phyloP scores from a whole-genome alignment of 2,113 vertebrate species.

The Illadopsis cleaveri region DNA sequence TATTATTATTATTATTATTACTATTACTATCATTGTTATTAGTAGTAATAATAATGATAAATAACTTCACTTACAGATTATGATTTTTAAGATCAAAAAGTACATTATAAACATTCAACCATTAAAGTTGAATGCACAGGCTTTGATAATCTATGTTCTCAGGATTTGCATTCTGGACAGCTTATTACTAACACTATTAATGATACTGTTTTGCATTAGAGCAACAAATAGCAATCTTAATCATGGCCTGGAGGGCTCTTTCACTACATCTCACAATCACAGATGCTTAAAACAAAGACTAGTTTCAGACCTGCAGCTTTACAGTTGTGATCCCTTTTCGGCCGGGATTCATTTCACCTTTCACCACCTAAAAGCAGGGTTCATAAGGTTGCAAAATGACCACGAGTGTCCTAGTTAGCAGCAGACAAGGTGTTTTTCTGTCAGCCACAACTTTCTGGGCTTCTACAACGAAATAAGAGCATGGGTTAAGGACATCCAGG shows the following conservation, averaged over 20 bases:
- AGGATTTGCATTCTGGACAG: not conserved
- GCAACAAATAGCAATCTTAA: not conserved
- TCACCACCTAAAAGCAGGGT: not conserved
- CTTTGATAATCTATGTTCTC: constrained; percentile 8
- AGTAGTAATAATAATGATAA: not conserved
- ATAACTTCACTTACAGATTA: not conserved
- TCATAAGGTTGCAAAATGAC: not conserved
- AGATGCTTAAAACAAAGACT: not conserved
- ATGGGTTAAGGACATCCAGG: not conserved
- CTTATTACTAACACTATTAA: constrained; percentile 4
- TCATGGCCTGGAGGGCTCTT: not conserved
- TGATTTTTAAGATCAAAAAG: constrained; percentile 1
- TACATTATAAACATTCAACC: not conserved
- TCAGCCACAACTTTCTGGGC: not conserved
- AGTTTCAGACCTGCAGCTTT: not conserved
- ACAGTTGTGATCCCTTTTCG: not conserved
- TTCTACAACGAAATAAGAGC: not conserved
- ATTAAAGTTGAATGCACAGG: not conserved
- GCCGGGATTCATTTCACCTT: not conserved
- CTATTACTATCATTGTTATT: too few relatives aligned
- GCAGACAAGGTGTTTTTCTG: not conserved
- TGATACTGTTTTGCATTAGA: not conserved
- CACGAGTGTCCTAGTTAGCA: not conserved
- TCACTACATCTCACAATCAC: not conserved
- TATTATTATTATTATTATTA: not conserved